These are phyloP conservation scores for Malacoraja senta DNA, from an alignment of 2,797 vertebrate genomes.

Conservation along the genomic window DNA sequence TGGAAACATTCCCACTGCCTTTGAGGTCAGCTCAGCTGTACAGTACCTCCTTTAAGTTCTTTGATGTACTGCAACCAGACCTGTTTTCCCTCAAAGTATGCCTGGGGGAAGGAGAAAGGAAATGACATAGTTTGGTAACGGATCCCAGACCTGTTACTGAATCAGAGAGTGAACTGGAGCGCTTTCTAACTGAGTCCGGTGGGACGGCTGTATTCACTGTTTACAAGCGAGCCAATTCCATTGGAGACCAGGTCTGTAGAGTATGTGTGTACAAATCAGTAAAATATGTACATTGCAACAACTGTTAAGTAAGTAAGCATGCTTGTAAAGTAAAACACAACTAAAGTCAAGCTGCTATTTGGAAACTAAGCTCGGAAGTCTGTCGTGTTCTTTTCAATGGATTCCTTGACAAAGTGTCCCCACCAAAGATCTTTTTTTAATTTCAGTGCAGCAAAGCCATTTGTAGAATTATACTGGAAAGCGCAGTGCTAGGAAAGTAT, in stretches of 20 bases:
- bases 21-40: constrained; percentile 30
- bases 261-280: constrained; percentile 19
- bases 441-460: neutral
- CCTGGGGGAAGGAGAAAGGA: constrained; percentile 22
- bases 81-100: constrained; percentile 33
- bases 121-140: constrained; percentile 35
- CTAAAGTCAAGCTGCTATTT: neutral
- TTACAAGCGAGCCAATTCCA: constrained; percentile 24
- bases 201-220: neutral
- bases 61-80: constrained; percentile 34
- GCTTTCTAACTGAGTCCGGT: constrained; percentile 19
- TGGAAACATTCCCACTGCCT: constrained; percentile 28
- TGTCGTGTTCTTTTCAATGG: neutral
- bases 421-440: neutral
- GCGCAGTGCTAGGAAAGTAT: neutral
- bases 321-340: constrained; percentile 30
- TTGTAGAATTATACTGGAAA: neutral
- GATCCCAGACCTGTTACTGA: constrained; percentile 32
- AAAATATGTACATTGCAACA: constrained; percentile 26
- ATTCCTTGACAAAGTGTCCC: neutral
- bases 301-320: constrained; percentile 24
- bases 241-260: neutral
- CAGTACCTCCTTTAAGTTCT: constrained; percentile 31
- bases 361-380: neutral
- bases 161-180: constrained; percentile 18